Evolutionary conservation across 2,888 invertebrate genomes (phyloP).

Genomic region (Leptinotarsa haldemani): DNA sequence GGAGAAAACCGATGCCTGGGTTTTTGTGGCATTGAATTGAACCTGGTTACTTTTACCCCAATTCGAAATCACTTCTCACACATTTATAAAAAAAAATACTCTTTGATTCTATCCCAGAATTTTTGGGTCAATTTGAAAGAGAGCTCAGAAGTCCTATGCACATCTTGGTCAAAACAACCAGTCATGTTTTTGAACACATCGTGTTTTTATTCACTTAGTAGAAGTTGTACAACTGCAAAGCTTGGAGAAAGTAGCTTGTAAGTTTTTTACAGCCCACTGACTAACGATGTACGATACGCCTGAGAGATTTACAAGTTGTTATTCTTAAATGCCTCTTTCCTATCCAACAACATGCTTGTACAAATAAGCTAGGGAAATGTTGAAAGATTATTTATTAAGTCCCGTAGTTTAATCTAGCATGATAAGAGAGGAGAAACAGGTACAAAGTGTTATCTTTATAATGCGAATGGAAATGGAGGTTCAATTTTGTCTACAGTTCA

Average conservation of each 20-base stretch:
- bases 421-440: conserved; percentile 8
- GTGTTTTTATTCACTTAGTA: too few species aligned
- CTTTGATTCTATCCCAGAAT: too few species aligned
- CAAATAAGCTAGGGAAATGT: conserved; percentile 16
- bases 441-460: neutral
- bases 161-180: too few species aligned
- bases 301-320: conserved; percentile 19
- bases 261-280: conserved; percentile 4
- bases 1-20: too few species aligned
- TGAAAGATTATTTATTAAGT: conserved; percentile 12
- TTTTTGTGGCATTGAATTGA: too few species aligned
- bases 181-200: too few species aligned
- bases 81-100: too few species aligned
- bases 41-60: too few species aligned
- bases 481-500: conserved; percentile 10
- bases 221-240: too few species aligned
- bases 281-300: neutral
- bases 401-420: conserved; percentile 3
- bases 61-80: too few species aligned
- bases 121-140: too few species aligned
- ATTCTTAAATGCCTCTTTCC: conserved; percentile 14
- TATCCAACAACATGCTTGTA: conserved; percentile 9
- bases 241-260: conserved; percentile 3
- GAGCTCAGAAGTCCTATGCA: too few species aligned
- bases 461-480: neutral